These are phyloP conservation scores for Dryocosmus kuriphilus DNA, from an alignment of 2,888 invertebrate species.

Conservation along the genomic window DNA sequence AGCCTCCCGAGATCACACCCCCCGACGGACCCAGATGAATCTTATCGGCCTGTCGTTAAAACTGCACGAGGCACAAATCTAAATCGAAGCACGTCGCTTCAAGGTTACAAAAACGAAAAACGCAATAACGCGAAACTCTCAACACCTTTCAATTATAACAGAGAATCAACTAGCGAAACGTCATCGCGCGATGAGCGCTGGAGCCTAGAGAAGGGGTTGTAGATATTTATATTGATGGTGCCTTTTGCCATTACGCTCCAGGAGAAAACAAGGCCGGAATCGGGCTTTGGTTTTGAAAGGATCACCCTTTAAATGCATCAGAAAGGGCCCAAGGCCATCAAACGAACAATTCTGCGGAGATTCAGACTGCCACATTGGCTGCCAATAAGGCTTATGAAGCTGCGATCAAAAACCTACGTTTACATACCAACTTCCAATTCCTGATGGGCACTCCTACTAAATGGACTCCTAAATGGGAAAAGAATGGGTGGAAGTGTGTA, in stretches of 20 bases:
- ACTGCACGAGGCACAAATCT: too few relatives aligned
- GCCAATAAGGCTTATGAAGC: constrained; percentile 83
- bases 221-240: constrained; percentile 92
- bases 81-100: too few relatives aligned
- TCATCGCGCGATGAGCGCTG: constrained; percentile 47
- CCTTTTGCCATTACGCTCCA: constrained; percentile 89
- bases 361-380: constrained; percentile 90
- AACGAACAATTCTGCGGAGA: constrained; percentile 97
- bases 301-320: constrained; percentile 86
- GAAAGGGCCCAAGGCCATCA: constrained; percentile 88
- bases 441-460: constrained; percentile 89
- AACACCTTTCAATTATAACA: too few relatives aligned
- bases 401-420: constrained; percentile 83
- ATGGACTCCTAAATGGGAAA: constrained; percentile 94
- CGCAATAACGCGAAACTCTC: too few relatives aligned
- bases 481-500: constrained; percentile 89
- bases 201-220: constrained; percentile 76
- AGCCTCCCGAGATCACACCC: too few relatives aligned
- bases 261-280: constrained; percentile 88
- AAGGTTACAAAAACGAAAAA: too few relatives aligned
- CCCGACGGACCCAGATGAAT: too few relatives aligned
- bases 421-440: constrained; percentile 94
- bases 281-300: constrained; percentile 92
- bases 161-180: too few relatives aligned
- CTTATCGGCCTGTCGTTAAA: too few relatives aligned